Evolutionary conservation across 2,888 invertebrate species (phyloP).

Genomic region (Elgonia sp.): DNA sequence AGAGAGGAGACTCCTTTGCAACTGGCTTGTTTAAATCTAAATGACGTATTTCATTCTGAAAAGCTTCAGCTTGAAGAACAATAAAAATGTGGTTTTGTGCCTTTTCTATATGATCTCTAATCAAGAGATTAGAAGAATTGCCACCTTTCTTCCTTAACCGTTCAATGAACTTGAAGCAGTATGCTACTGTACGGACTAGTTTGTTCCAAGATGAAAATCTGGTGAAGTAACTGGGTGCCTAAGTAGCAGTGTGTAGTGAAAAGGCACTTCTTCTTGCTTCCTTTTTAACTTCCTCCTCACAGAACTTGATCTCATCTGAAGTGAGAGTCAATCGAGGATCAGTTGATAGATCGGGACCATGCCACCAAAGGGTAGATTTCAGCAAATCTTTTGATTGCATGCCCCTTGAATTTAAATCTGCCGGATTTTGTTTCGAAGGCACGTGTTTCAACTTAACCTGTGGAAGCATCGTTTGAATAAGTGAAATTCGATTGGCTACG

Average conservation of each 20-base stretch:
- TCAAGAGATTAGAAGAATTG: too few relatives aligned
- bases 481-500: not conserved
- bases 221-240: too few relatives aligned
- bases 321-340: not conserved
- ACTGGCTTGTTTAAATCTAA: not conserved
- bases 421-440: not conserved
- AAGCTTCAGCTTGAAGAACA: too few relatives aligned
- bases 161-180: too few relatives aligned
- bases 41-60: too few relatives aligned
- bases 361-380: not conserved
- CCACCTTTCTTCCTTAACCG: too few relatives aligned
- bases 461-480: not conserved
- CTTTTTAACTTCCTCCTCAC: not conserved
- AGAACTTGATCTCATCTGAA: not conserved
- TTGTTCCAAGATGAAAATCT: too few relatives aligned
- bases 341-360: not conserved
- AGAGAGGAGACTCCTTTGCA: not conserved
- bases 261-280: not conserved
- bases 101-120: too few relatives aligned
- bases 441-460: not conserved
- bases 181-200: too few relatives aligned
- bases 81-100: too few relatives aligned
- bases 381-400: not conserved
- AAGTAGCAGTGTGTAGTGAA: too few relatives aligned
- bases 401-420: not conserved